These are phyloP conservation scores for Cydia fagiglandana DNA, from an alignment of 1,140 invertebrate species.

Conservation along the genomic window DNA sequence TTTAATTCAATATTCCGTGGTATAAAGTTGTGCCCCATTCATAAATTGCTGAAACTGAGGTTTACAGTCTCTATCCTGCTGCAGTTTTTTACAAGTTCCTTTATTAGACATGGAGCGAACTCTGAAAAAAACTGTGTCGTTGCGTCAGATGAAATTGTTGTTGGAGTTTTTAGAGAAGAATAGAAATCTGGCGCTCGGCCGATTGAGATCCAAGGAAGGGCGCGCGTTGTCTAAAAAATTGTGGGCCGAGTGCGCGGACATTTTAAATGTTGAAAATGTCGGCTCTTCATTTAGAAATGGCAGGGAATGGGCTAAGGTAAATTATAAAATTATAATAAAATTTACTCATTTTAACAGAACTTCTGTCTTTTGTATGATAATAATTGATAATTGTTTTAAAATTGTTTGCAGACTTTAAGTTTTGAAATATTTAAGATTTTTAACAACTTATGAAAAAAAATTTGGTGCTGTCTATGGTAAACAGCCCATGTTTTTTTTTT, in stretches of 20 bases:
- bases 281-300: constrained; percentile 9
- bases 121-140: constrained; percentile 30
- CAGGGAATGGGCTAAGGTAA: constrained; percentile 27
- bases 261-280: constrained; percentile 25
- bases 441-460: background rate
- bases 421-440: background rate
- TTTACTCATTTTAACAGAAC: background rate
- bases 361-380: background rate
- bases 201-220: constrained; percentile 26
- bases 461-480: background rate
- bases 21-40: background rate
- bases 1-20: background rate
- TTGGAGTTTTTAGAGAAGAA: constrained; percentile 30
- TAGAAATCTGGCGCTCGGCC: constrained; percentile 27
- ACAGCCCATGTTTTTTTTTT: background rate
- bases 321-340: background rate
- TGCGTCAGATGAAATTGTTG: constrained; percentile 30
- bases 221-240: constrained; percentile 25
- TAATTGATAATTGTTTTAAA: background rate
- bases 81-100: constrained; percentile 29
- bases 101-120: constrained; percentile 28
- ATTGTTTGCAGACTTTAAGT: background rate
- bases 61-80: constrained; percentile 24
- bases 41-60: background rate
- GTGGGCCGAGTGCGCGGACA: constrained; percentile 24